A percentile compares a stretch with the other conserved stretches of the same genome.
Evolutionary conservation across 2,888 invertebrate genomes (phyloP).

Genomic region (Chirona hameri): DNA sequence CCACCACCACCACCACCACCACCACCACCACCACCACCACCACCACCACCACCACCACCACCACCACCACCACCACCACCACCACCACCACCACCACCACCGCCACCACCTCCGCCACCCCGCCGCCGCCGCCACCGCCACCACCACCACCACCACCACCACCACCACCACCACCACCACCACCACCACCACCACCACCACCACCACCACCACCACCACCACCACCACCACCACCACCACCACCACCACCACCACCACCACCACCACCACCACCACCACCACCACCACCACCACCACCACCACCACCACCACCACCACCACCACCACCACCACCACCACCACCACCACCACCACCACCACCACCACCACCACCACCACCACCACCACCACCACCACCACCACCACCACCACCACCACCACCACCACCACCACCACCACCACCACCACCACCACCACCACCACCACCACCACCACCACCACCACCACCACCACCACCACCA

Average conservation of each 20-base stretch:
- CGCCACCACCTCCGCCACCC: too few relatives aligned
- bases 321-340: background rate
- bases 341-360: background rate
- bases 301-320: background rate
- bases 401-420: background rate
- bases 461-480: background rate
- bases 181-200: background rate
- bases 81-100: background rate
- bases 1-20: too few relatives aligned
- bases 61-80: background rate
- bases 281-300: background rate
- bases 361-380: background rate
- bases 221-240: background rate
- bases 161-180: background rate
- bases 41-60: background rate
- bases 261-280: background rate
- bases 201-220: background rate
- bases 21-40: background rate
- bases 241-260: background rate
- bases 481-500: background rate
- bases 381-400: background rate
- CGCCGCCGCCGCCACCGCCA: too few relatives aligned
- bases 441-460: background rate
- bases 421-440: background rate
- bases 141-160: background rate